These are phyloP conservation scores for Palythoa heliodiscus DNA, from an alignment of 92 coral and sea anemone species.

Conservation along the genomic window DNA sequence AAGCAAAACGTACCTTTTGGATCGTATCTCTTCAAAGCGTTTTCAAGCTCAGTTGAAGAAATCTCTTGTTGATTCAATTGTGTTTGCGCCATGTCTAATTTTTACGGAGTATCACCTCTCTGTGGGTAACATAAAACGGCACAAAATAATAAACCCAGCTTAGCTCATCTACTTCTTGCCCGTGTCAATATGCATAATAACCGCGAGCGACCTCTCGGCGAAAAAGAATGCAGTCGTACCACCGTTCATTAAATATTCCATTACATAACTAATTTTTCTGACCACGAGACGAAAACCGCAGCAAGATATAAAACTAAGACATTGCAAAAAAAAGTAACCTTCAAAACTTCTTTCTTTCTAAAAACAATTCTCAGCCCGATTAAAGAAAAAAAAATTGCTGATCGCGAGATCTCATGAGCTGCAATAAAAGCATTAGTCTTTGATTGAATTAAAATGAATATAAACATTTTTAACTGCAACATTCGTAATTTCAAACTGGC, in stretches of 20 bases:
- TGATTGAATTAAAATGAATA: too few relatives aligned
- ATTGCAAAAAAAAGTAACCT: not conserved
- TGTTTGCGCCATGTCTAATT: not conserved
- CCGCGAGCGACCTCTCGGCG: not conserved
- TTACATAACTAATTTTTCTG: not conserved
- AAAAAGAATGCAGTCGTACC: not conserved
- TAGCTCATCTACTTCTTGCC: not conserved
- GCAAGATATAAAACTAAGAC: not conserved
- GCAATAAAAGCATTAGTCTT: too few relatives aligned
- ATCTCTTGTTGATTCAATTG: not conserved
- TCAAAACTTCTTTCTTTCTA: not conserved
- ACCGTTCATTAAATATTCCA: not conserved
- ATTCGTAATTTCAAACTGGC: too few relatives aligned
- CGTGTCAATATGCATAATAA: not conserved
- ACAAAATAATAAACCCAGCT: not conserved
- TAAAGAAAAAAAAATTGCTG: too few relatives aligned
- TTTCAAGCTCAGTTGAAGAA: slow-evolving; percentile 1
- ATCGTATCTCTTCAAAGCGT: slow-evolving; percentile 1
- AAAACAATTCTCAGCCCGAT: not conserved
- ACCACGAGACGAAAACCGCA: not conserved
- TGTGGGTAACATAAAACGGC: not conserved
- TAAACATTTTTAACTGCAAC: too few relatives aligned
- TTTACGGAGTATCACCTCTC: not conserved
- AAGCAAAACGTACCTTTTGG: not conserved
- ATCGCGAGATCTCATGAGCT: too few relatives aligned